Conservation (phyloP, 2,797 vertebrate genomes). For the Sebastes trivittatus region DNA sequence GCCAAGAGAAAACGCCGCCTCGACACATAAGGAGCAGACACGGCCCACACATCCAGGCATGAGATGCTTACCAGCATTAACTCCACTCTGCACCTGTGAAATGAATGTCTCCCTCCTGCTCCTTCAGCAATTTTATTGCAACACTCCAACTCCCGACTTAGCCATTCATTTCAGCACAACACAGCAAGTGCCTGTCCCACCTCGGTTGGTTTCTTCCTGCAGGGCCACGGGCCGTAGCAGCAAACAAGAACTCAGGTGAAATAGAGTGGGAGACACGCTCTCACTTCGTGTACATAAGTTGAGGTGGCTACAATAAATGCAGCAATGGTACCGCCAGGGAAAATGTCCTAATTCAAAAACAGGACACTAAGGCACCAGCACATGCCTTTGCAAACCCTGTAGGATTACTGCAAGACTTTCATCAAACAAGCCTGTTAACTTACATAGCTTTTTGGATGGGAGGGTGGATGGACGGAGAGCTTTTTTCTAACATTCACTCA, state of each 20-base stretch:
- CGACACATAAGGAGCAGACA: slow-evolving; percentile 69
- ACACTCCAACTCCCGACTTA: slow-evolving; percentile 54
- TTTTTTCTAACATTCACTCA: slow-evolving; percentile 55
- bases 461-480: slow-evolving; percentile 49
- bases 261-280: slow-evolving; percentile 64
- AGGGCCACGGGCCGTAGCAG: slow-evolving; percentile 42
- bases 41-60: slow-evolving; percentile 23
- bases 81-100: slow-evolving; percentile 71
- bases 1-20: slow-evolving; percentile 78
- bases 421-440: slow-evolving; percentile 48
- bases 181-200: slow-evolving; percentile 63
- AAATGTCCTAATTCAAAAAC: slow-evolving; percentile 43
- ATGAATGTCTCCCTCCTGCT: slow-evolving; percentile 72
- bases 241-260: slow-evolving; percentile 75
- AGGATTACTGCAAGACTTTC: slow-evolving; percentile 55
- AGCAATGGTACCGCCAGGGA: slow-evolving; percentile 43
- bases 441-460: slow-evolving; percentile 53
- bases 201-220: slow-evolving; percentile 57
- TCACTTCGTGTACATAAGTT: slow-evolving; percentile 55
- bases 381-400: slow-evolving; percentile 40
- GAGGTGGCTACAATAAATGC: slow-evolving; percentile 58
- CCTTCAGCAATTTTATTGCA: slow-evolving; percentile 64
- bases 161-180: slow-evolving; percentile 73
- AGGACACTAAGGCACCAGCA: slow-evolving; percentile 38
- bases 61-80: slow-evolving; percentile 53